phyloP scores from a whole-genome alignment of 2,113 vertebrate genomes.

The Ammodytes marinus region DNA sequence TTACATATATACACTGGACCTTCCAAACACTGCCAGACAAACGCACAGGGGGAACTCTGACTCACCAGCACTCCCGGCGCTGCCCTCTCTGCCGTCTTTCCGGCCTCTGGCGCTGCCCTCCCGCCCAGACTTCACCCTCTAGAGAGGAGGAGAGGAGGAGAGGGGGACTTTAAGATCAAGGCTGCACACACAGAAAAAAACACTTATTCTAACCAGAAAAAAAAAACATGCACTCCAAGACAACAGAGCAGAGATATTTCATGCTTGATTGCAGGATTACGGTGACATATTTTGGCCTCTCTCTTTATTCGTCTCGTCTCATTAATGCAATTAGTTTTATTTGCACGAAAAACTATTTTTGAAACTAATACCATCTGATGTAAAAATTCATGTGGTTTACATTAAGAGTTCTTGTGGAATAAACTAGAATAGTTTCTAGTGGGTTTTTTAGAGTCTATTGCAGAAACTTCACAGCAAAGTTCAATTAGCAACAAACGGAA shows the following conservation, averaged over 20 bases:
- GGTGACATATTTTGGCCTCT: background rate
- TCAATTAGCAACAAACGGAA: background rate
- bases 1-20: too few species aligned
- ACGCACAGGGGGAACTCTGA: slow-evolving; percentile 24
- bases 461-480: background rate
- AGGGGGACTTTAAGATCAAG: background rate
- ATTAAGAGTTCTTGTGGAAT: background rate
- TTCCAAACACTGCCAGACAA: background rate
- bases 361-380: background rate
- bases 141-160: background rate
- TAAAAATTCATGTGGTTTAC: background rate
- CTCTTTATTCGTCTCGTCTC: background rate
- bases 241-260: background rate
- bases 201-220: too few species aligned
- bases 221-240: background rate
- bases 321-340: background rate
- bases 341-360: background rate
- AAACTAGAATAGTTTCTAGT: too few species aligned
- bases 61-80: slow-evolving; percentile 88
- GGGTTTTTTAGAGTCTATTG: too few species aligned
- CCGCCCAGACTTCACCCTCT: slow-evolving; percentile 93
- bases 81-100: slow-evolving; percentile 86
- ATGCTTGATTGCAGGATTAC: background rate
- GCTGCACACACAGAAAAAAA: background rate
- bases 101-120: slow-evolving; percentile 88